Percentiles rank a stretch among this genome's conserved stretches.
phyloP scores from a whole-genome alignment of 2,797 vertebrate species.

The Ambastaia sidthimunki region DNA sequence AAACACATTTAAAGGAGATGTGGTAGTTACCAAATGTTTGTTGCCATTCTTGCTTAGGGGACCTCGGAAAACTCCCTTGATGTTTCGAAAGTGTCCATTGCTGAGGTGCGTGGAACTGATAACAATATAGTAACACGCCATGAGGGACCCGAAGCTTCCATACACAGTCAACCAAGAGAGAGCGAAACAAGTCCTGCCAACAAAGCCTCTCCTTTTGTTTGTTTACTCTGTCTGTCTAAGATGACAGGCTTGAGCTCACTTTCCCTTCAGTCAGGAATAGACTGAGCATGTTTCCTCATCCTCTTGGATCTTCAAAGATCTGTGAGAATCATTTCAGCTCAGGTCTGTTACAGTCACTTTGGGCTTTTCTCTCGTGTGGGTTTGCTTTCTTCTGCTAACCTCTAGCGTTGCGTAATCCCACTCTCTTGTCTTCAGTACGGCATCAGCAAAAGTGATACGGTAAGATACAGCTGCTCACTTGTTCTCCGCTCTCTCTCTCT shows the following conservation, averaged over 20 bases:
- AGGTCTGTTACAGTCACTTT: conserved; percentile 30
- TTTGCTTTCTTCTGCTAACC: conserved; percentile 31
- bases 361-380: conserved; percentile 5
- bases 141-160: conserved; percentile 74
- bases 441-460: neutral
- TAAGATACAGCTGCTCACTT: conserved; percentile 15
- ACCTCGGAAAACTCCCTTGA: conserved; percentile 98
- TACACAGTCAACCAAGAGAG: conserved; percentile 49
- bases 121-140: conserved; percentile 99
- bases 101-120: conserved; percentile 97
- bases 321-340: conserved; percentile 1
- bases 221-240: conserved; percentile 6
- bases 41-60: conserved; percentile 89
- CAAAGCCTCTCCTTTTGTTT: conserved; percentile 22
- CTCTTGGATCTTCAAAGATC: conserved; percentile 29
- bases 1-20: conserved; percentile 2
- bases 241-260: conserved; percentile 42
- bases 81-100: conserved; percentile 97
- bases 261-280: conserved; percentile 45
- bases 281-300: conserved; percentile 28
- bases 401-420: conserved; percentile 21
- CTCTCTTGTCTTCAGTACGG: conserved; percentile 3
- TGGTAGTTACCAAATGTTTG: conserved; percentile 87
- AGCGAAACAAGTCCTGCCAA: conserved; percentile 31
- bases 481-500: conserved; percentile 12